Percentiles rank a stretch among this genome's conserved stretches.
phyloP scores from a whole-genome alignment of 2,113 vertebrate genomes.

The Neodon shergylaensis region DNA sequence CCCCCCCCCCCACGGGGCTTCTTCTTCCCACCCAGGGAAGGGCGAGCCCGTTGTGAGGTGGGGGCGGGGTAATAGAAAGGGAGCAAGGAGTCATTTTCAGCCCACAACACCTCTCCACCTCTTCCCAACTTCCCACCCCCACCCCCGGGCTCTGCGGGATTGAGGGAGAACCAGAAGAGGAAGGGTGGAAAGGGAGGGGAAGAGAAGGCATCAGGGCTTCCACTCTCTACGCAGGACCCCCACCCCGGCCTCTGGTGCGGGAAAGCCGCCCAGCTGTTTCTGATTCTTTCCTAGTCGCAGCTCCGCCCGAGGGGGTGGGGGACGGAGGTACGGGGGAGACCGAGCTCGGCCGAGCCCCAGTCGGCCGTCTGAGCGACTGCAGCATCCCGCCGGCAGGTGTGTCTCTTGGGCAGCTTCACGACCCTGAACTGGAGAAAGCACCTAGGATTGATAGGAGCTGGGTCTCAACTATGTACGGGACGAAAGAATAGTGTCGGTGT shows the following conservation, averaged over 20 bases:
- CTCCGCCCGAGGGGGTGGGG: conserved; percentile 64
- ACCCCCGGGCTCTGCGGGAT: not conserved
- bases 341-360: not conserved
- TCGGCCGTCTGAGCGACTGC: not conserved
- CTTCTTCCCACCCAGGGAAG: not conserved
- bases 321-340: not conserved
- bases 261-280: conserved; percentile 77
- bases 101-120: not conserved
- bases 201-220: conserved; percentile 46
- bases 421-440: not conserved
- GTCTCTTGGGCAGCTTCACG: not conserved
- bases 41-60: too few relatives aligned
- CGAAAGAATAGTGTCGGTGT: too few relatives aligned
- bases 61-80: not conserved
- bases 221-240: conserved; percentile 64
- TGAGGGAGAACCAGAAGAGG: not conserved
- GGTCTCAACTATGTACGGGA: too few relatives aligned
- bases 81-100: not conserved
- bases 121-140: not conserved
- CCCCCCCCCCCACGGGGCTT: not conserved
- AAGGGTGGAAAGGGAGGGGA: not conserved
- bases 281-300: conserved; percentile 69
- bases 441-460: not conserved
- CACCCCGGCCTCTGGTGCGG: conserved; percentile 63
- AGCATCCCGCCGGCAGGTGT: not conserved